These are phyloP conservation scores for Micromussa lordhowensis DNA, from an alignment of 92 coral and sea anemone species.

Conservation along the genomic window DNA sequence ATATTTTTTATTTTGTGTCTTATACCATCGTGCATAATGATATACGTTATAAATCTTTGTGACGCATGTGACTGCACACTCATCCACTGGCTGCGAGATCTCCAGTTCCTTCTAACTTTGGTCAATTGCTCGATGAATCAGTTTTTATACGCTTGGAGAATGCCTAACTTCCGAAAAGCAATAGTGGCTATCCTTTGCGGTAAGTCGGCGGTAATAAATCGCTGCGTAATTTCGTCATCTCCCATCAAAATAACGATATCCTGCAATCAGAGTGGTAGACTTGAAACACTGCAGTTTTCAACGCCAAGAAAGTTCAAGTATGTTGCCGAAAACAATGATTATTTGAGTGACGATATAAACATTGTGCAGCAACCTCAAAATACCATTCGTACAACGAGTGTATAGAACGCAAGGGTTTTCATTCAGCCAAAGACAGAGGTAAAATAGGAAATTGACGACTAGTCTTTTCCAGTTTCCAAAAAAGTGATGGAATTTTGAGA, in stretches of 20 bases:
- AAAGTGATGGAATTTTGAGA: too few species aligned
- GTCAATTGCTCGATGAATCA: conserved; percentile 81
- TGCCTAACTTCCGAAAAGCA: conserved; percentile 76
- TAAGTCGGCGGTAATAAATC: background rate
- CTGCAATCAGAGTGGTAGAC: background rate
- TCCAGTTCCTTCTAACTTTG: conserved; percentile 76
- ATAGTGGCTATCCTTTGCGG: conserved; percentile 24
- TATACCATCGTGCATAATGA: conserved; percentile 76
- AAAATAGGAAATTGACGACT: background rate
- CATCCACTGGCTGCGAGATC: conserved; percentile 82
- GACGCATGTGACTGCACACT: conserved; percentile 61
- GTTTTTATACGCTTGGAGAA: conserved; percentile 82
- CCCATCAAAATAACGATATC: conserved; percentile 6
- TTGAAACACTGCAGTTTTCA: conserved; percentile 7
- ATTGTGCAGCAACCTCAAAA: background rate
- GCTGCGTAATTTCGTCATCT: background rate
- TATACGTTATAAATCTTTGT: conserved; percentile 75
- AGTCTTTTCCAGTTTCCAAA: background rate
- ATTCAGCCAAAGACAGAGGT: background rate
- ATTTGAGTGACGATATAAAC: background rate
- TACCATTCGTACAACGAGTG: background rate
- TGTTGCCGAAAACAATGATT: background rate
- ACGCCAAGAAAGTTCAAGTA: background rate
- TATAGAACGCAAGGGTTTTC: background rate
- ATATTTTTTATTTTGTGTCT: conserved; percentile 71